phyloP scores from a whole-genome alignment of 1,140 invertebrate genomes.

The Campoletis sonorensis region DNA sequence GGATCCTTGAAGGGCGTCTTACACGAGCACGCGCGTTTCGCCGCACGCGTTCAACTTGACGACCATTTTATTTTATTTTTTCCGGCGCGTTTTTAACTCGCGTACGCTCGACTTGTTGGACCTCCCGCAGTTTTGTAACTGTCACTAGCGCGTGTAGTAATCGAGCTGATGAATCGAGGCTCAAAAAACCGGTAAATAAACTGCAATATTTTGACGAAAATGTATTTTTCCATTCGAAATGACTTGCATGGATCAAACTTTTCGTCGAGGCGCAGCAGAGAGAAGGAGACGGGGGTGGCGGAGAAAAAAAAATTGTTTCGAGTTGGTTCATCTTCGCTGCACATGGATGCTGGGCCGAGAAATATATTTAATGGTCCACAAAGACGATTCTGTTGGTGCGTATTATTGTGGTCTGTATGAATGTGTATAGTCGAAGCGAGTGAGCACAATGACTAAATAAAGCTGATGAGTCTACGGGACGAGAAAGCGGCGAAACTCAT shows the following conservation, averaged over 20 bases:
- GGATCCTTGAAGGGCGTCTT: constrained; percentile 58
- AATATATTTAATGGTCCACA: no score
- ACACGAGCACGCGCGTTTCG: constrained; percentile 57
- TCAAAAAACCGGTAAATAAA: no score
- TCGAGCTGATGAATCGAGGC: no score
- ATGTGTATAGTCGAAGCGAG: constrained; percentile 11
- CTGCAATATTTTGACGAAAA: no score
- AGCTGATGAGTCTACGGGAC: constrained; percentile 58
- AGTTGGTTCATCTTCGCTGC: no score
- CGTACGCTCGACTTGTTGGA: constrained; percentile 29
- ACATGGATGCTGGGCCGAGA: no score
- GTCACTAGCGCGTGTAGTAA: not conserved
- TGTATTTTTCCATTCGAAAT: no score
- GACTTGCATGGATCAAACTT: no score
- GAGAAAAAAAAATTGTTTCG: no score
- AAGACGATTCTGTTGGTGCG: no score
- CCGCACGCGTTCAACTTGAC: constrained; percentile 59
- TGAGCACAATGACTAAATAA: constrained; percentile 61
- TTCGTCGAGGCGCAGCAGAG: no score
- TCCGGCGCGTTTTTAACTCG: not conserved
- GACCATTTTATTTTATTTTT: constrained; percentile 39
- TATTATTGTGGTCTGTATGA: not conserved
- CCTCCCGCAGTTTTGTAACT: constrained; percentile 31
- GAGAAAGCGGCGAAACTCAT: constrained; percentile 61
- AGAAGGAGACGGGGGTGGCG: no score